Evolutionary conservation across 2,888 invertebrate genomes (phyloP).

Genomic region (Netelia melanura): DNA sequence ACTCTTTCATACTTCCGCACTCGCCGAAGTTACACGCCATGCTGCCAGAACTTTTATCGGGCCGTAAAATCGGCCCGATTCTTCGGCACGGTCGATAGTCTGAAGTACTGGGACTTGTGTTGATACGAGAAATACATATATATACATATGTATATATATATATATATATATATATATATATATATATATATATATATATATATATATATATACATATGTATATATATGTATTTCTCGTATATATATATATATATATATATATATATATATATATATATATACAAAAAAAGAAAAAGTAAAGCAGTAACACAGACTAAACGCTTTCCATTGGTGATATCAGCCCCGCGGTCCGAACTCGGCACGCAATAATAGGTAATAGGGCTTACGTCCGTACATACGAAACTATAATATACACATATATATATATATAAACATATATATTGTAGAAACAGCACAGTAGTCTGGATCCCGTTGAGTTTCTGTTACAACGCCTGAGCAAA

Average conservation of each 20-base stretch:
- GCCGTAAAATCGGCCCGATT: conserved; percentile 42
- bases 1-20: conserved; percentile 18
- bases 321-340: conserved; percentile 54
- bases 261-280: too few relatives aligned
- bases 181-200: too few relatives aligned
- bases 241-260: too few relatives aligned
- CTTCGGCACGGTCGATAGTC: conserved; percentile 32
- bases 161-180: too few relatives aligned
- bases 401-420: neutral
- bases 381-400: neutral
- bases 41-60: conserved; percentile 13
- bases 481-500: conserved; percentile 10
- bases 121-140: conserved; percentile 20
- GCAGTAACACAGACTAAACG: conserved; percentile 35
- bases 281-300: too few relatives aligned
- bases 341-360: conserved; percentile 49
- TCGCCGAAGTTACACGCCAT: conserved; percentile 12
- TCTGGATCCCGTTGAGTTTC: neutral
- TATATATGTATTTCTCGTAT: too few relatives aligned
- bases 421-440: neutral
- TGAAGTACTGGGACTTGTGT: neutral
- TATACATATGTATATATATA: too few relatives aligned
- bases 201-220: too few relatives aligned
- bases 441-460: neutral
- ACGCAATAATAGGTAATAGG: conserved; percentile 39